Conservation (phyloP, 1,140 invertebrate genomes). For the Chlorops oryzae region DNA sequence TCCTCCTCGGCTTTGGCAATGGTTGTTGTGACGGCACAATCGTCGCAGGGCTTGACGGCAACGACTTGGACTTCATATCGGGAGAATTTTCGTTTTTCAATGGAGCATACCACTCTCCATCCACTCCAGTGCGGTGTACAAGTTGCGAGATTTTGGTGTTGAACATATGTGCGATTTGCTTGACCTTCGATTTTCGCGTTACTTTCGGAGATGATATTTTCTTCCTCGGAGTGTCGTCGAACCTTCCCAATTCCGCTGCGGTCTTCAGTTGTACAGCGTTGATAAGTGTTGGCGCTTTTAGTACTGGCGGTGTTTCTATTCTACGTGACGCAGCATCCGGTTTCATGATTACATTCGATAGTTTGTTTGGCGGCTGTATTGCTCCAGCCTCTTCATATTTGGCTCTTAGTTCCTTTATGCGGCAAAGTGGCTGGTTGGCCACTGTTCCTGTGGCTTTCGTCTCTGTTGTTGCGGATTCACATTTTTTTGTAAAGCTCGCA, state of each 20-base stretch:
- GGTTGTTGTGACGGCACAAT: background rate
- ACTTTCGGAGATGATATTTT: conserved; percentile 6
- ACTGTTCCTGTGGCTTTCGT: conserved; percentile 13
- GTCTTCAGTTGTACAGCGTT: too few species aligned
- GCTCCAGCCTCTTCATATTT: too few species aligned
- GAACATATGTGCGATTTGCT: conserved; percentile 38
- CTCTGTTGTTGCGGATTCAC: too few species aligned
- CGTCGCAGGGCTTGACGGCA: background rate
- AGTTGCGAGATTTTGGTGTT: conserved; percentile 32
- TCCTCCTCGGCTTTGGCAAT: background rate
- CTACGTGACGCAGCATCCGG: too few species aligned
- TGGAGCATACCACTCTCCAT: conserved; percentile 20
- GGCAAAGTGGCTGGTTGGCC: background rate
- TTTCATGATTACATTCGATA: too few species aligned
- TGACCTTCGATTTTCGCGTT: conserved; percentile 24
- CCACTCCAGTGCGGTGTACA: conserved; percentile 21
- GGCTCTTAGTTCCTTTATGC: too few species aligned
- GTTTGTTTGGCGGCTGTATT: too few species aligned
- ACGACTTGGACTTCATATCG: conserved; percentile 9
- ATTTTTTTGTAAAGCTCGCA: conserved; percentile 31
- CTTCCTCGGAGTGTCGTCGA: too few species aligned
- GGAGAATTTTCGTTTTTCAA: conserved; percentile 27
- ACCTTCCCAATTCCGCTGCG: too few species aligned
- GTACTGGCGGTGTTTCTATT: too few species aligned
- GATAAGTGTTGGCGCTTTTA: too few species aligned